Evolutionary conservation across 2,888 invertebrate species (phyloP).

Genomic region (Meteorus colon): DNA sequence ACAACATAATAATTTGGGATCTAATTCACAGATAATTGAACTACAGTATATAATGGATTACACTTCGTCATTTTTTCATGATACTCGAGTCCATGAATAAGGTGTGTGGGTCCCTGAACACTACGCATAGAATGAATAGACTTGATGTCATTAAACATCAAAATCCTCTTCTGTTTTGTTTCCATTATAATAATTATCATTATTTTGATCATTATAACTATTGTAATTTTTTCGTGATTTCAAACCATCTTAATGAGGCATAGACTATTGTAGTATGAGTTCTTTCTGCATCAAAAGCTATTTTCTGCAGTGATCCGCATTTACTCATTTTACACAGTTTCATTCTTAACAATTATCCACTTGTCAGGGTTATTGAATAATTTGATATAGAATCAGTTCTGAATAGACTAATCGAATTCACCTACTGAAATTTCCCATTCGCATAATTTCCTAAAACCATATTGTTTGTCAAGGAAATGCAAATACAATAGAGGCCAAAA

Average conservation of each 20-base stretch:
- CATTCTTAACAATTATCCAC: constrained; percentile 25
- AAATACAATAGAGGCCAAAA: too few relatives aligned
- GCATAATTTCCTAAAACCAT: constrained; percentile 1
- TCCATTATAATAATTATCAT: constrained; percentile 44
- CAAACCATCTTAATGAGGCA: constrained; percentile 41
- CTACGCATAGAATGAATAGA: constrained; percentile 64
- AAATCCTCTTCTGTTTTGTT: constrained; percentile 39
- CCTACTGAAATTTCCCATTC: constrained; percentile 24
- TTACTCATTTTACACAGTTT: neutral
- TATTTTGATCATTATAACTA: constrained; percentile 46
- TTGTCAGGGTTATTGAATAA: neutral
- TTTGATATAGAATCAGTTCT: neutral
- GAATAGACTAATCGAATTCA: neutral
- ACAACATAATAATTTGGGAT: constrained; percentile 45
- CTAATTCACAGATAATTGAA: constrained; percentile 49
- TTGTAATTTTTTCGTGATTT: constrained; percentile 46
- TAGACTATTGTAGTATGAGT: constrained; percentile 9
- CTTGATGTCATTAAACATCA: constrained; percentile 48
- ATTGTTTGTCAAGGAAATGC: too few relatives aligned
- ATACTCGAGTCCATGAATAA: constrained; percentile 58
- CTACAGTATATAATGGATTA: constrained; percentile 52
- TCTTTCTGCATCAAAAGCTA: constrained; percentile 11
- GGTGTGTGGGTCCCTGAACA: constrained; percentile 67
- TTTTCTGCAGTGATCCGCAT: neutral
- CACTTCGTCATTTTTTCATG: constrained; percentile 46